Conservation (phyloP, 2,797 vertebrate species). For the Rhinoraja longicauda region DNA sequence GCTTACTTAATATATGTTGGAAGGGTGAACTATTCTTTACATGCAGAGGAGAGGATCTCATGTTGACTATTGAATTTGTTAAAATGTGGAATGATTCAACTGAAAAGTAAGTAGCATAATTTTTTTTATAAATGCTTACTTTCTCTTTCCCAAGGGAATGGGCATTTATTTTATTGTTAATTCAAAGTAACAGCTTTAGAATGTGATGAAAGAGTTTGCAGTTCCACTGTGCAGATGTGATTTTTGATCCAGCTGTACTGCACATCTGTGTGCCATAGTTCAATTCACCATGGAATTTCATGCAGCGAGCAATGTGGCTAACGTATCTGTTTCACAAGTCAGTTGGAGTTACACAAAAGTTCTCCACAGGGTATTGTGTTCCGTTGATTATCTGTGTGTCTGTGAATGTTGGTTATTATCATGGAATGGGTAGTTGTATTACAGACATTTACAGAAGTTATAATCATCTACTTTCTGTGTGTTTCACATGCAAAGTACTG, state of each 20-base stretch:
- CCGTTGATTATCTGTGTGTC: not conserved
- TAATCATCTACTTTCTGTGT: not conserved
- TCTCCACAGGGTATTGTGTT: not conserved
- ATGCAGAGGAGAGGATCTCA: not conserved
- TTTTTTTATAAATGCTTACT: not conserved
- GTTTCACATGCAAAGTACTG: not conserved
- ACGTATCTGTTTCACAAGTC: not conserved
- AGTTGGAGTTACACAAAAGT: not conserved
- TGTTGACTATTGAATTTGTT: not conserved
- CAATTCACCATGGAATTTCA: not conserved
- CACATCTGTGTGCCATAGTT: not conserved
- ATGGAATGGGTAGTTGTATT: not conserved
- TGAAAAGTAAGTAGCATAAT: not conserved
- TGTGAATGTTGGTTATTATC: not conserved
- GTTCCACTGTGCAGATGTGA: conserved; percentile 3
- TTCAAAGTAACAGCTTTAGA: not conserved
- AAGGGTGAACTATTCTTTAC: not conserved
- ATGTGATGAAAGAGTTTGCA: conserved; percentile 28
- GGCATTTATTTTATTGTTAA: conserved; percentile 1
- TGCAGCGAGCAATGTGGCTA: not conserved
- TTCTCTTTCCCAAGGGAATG: not conserved
- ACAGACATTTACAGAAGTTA: not conserved
- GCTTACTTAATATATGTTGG: not conserved
- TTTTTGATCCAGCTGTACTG: not conserved
- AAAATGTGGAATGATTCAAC: not conserved